Percentiles rank a stretch among this genome's conserved stretches.
Conservation (phyloP, 2,113 vertebrate genomes). For the Channa maculata region DNA sequence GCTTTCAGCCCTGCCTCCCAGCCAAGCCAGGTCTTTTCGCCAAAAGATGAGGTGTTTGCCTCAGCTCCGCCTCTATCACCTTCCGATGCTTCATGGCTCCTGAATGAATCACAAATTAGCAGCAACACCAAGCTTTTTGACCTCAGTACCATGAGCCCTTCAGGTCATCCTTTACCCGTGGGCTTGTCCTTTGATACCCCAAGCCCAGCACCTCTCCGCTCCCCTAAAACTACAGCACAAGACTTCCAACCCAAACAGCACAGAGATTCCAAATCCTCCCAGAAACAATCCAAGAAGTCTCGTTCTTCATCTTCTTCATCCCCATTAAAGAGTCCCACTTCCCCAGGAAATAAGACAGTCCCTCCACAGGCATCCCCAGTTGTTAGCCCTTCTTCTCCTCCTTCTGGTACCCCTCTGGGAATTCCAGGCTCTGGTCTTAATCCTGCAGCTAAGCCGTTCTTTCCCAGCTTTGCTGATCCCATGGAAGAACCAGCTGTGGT, state of each 20-base stretch:
- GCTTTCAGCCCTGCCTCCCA: conserved; percentile 68
- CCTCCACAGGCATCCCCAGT: conserved; percentile 52
- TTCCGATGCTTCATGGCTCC: conserved; percentile 77
- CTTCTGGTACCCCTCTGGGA: conserved; percentile 1
- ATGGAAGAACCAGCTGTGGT: conserved; percentile 59
- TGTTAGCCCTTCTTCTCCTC: conserved; percentile 54
- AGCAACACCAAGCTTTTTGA: conserved; percentile 63
- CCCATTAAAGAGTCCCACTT: conserved; percentile 73
- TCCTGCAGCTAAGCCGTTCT: conserved; percentile 83
- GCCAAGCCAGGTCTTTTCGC: conserved; percentile 42
- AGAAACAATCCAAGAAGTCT: conserved; percentile 70
- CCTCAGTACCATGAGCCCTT: conserved; percentile 42
- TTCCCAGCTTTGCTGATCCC: conserved; percentile 81
- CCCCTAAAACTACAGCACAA: conserved; percentile 76
- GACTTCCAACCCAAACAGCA: conserved; percentile 62
- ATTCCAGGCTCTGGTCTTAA: conserved; percentile 76
- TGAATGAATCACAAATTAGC: conserved; percentile 67
- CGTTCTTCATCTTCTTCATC: conserved; percentile 68
- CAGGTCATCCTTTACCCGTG: conserved; percentile 31
- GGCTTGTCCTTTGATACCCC: conserved; percentile 68
- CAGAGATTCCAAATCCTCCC: conserved; percentile 52
- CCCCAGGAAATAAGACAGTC: conserved; percentile 51
- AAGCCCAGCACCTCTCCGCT: conserved; percentile 73
- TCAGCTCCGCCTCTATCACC: conserved; percentile 77
- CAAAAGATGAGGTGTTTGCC: conserved; percentile 60